Evolutionary conservation across 2,113 vertebrate genomes (phyloP).

Genomic region (Odocoileus hemionus): DNA sequence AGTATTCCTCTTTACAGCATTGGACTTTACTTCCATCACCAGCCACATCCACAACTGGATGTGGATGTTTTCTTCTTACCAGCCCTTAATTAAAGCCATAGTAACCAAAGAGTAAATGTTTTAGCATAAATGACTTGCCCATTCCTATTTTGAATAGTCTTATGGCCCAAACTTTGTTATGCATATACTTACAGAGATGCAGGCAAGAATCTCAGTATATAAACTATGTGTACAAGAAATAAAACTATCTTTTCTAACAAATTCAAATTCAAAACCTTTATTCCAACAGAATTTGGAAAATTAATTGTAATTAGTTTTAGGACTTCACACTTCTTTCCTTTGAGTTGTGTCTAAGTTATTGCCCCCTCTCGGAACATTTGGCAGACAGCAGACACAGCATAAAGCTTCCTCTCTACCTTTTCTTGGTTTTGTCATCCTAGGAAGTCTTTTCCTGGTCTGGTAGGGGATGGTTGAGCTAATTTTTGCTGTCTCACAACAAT

Average conservation of each 20-base stretch:
- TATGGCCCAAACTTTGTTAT: background rate
- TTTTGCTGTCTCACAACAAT: conserved; percentile 22
- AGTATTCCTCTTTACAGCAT: background rate
- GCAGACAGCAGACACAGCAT: no score
- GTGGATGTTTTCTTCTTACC: background rate
- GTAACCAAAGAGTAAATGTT: background rate
- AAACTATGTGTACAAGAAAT: background rate
- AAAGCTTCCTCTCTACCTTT: background rate
- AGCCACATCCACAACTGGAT: background rate
- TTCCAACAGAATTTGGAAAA: background rate
- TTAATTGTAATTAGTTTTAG: background rate
- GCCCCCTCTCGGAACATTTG: background rate
- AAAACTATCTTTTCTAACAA: background rate
- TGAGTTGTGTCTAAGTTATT: background rate
- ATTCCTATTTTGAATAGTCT: background rate
- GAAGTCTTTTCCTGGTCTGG: conserved; percentile 21
- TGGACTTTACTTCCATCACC: background rate
- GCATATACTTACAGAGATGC: background rate
- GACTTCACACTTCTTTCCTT: background rate
- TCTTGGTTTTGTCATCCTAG: conserved; percentile 2
- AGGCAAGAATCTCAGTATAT: background rate
- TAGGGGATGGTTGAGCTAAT: background rate
- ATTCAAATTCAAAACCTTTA: background rate
- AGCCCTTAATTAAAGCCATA: background rate
- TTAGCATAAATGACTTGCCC: background rate